Percentiles rank a stretch among this genome's conserved stretches.
These are phyloP conservation scores for Listronotus bonariensis DNA, from an alignment of 1,140 invertebrate genomes.

Conservation along the genomic window DNA sequence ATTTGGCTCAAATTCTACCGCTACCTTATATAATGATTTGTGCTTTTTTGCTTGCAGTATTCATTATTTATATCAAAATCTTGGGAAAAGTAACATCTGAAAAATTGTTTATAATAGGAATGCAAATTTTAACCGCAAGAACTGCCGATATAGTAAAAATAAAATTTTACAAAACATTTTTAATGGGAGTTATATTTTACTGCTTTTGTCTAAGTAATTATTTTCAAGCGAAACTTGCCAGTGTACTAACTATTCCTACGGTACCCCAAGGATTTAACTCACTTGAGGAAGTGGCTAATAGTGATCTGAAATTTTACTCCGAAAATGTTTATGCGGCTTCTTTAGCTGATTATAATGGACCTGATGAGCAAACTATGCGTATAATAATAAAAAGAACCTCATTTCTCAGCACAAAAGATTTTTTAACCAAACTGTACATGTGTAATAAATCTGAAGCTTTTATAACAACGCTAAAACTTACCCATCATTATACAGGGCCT, in stretches of 20 bases:
- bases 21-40: not conserved
- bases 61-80: not conserved
- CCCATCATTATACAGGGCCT: not conserved
- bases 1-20: not conserved
- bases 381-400: not conserved
- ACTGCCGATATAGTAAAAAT: not conserved
- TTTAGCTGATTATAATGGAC: not conserved
- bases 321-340: not conserved
- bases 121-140: not conserved
- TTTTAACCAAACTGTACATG: not conserved
- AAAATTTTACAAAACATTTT: slow-evolving; percentile 4
- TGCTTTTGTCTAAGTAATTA: not conserved
- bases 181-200: slow-evolving; percentile 8
- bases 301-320: not conserved
- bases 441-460: not conserved
- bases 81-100: not conserved
- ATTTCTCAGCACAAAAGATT: not conserved
- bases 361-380: not conserved
- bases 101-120: slow-evolving; percentile 2
- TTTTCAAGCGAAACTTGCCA: slow-evolving; percentile 3
- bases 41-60: not conserved
- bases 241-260: not conserved
- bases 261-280: not conserved
- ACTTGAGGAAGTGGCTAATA: not conserved
- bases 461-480: not conserved